Evolutionary conservation across 2,888 invertebrate species (phyloP), one percentile per base, ranked within the genome.

Genomic region (Lamellibrachia columna): DNA sequence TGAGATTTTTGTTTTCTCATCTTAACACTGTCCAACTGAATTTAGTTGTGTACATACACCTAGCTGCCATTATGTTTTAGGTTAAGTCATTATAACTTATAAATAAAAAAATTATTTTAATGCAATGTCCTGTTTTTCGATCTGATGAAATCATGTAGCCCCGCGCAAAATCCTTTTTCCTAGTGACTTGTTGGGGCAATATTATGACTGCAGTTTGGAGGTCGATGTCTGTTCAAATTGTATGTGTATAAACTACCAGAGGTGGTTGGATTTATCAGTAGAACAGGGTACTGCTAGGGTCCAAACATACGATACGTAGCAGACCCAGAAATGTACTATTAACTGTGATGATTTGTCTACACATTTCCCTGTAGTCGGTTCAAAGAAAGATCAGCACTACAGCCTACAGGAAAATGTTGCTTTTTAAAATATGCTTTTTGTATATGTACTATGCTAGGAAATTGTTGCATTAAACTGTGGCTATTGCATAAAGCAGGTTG

Each of bases 341-440:
- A 75, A 75, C n/a, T 75, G 22, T 75, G 75, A 75, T 75, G 75
- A 75, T 22, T 4, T 75, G 75, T 75, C 75, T 11, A 75, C 75
- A 55, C 55, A 55, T 55, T 55, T 55, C 75, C 60, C 22, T 22
- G 22, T 75, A n/a, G 75, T 22, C 75, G n/a, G 22, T 22, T 75
- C n/a, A 75, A 75, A 75, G 75, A 75, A 75, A 75, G 75, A 22
- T n/a, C 75, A 75, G 22, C 22, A 0, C 22, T 75, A 75, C 15
- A 11, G 22, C 22, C 75, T 22, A 15, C n/a, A n/a, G 60, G 75
- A 75, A 75, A 75, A 22, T 75, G 75, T 75, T 75, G 75, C 75
- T 75, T 75, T 75, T 75, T 22, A 75, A 75, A 75, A 75, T n/a
- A 75, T 75, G 75, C 75, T 75, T 75, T 75, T 75, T 75, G 15